Conservation (phyloP, 2,113 vertebrate species). For the Platysternon megacephalum region DNA sequence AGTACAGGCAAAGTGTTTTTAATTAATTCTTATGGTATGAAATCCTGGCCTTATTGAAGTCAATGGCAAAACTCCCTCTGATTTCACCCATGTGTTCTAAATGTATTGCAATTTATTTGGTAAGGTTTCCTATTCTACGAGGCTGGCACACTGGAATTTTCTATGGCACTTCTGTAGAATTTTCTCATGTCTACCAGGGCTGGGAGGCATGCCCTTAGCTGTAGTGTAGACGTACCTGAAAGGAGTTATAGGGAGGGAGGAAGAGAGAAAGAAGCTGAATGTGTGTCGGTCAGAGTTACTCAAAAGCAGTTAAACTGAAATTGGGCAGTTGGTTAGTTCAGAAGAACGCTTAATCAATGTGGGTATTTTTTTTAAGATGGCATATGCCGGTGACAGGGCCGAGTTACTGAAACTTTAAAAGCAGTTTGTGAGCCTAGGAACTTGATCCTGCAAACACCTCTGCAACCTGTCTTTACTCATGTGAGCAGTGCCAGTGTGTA, state of each 20-base stretch:
- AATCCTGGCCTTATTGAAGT: too few species aligned
- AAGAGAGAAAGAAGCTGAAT: not conserved
- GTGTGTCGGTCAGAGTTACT: not conserved
- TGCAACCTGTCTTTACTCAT: not conserved
- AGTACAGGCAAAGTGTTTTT: not conserved
- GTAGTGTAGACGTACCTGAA: not conserved
- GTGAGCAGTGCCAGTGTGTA: not conserved
- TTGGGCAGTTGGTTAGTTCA: not conserved
- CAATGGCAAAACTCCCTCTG: not conserved
- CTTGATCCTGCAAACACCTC: not conserved
- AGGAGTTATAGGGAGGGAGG: not conserved
- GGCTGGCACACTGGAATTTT: not conserved
- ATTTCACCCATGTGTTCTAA: fast-evolving
- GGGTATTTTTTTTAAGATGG: not conserved
- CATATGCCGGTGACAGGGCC: not conserved
- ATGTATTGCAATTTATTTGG: fast-evolving
- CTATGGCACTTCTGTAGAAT: fast-evolving
- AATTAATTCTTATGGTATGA: too few species aligned
- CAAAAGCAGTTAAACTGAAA: not conserved
- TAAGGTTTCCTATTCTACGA: fast-evolving
- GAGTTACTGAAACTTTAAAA: too few species aligned
- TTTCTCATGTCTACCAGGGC: not conserved
- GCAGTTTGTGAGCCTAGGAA: not conserved
- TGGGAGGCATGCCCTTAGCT: not conserved
- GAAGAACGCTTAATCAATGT: not conserved